Evolutionary conservation across 2,797 vertebrate genomes (phyloP), one percentile per base, ranked within the genome.

Genomic region (Phoeniculus purpureus): DNA sequence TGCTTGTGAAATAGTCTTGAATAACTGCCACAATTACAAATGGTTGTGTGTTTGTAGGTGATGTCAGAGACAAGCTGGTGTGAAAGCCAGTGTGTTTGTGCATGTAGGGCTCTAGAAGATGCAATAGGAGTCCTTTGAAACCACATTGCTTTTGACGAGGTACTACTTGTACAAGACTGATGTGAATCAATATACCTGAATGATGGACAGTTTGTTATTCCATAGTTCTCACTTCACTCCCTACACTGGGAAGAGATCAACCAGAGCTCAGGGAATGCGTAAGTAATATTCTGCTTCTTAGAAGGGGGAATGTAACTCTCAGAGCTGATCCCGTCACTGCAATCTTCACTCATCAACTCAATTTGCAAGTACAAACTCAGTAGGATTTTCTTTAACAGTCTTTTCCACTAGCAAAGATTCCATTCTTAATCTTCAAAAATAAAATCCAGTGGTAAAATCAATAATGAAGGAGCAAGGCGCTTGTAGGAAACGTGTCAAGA

Each of bases 121-220:
- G 4, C 66, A 75, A 73, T 5, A 52, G 64, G 16, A 6, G 3
- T 25, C 62, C 68, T 48, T 78, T 7, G 55, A 85, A 89, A 66
- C 29, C 7, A 15, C 0, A 0, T 27, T 84, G 64, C 60, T 91
- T 31, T 78, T 87, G 64, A 54, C 60, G 87, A 64, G 67, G 71
- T 92, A 45, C 71, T 93, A 84, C 83, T 91, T 81, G 71, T 81
- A 76, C 31, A 64, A 54, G 83, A 86, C 60, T 92, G 78, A 76
- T 91, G 81, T 84, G 62, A 71, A 93, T 94, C 81, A 81, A 79
- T 95, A 67, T 47, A 22, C 67, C 76, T 84, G 76, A 92, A 90
- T 64, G 78, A 94, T 70, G 74, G 80, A 91, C 66, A 81, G 26
- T 91, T 93, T 91, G 40, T 81, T 88, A 83, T 79, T 83, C 50